Evolutionary conservation across 2,113 vertebrate genomes (phyloP), one percentile per base, ranked within the genome.

Genomic region (Syngnathus scovelli): DNA sequence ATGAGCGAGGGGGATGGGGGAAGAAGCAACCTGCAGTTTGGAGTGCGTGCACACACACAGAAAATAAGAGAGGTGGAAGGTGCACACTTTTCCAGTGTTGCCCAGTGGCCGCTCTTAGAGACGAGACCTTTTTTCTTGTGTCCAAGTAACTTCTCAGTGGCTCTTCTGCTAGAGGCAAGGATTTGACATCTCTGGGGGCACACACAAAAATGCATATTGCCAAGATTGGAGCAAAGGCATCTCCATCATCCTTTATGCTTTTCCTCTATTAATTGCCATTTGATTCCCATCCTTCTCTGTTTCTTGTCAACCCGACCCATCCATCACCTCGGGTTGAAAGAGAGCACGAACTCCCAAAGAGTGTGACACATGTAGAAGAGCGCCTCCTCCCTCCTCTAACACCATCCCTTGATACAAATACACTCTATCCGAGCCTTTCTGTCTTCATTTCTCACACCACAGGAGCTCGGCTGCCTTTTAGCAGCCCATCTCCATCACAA

Each of bases 1-100:
- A 90, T 89, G 88, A 84, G 81, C 82, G 87, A 74, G 74, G 84
- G 82, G 82, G 51, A 75, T 68, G 64, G 72, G 73, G 72, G 86
- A 68, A 78, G 78, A 86, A 74, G 82, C 77, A 73, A 89, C 83
- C 79, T 80, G 77, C 72, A 64, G 85, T 46, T 81, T 64, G 62
- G 78, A 62, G 60, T 52, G 61, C 43, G 54, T 62, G 44, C 62
- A 51, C 55, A 52, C 62, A 59, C 64, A 68, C 76, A 61, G 27
- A 36, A 68, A 41, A 69, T 18, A 68, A 37, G 6, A 63, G 21
- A 64, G 43, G 64, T 18, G 65, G 54, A 56, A 43, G 49, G 37
- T 71, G 48, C 68, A 68, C 16, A 76, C 78, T 66, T 76, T 21
- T 75, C 65, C 60, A 74, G 68, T 60, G 69, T 66, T 78, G 27